phyloP scores from a whole-genome alignment of 2,888 invertebrate species.

The Campoplex capitator region DNA sequence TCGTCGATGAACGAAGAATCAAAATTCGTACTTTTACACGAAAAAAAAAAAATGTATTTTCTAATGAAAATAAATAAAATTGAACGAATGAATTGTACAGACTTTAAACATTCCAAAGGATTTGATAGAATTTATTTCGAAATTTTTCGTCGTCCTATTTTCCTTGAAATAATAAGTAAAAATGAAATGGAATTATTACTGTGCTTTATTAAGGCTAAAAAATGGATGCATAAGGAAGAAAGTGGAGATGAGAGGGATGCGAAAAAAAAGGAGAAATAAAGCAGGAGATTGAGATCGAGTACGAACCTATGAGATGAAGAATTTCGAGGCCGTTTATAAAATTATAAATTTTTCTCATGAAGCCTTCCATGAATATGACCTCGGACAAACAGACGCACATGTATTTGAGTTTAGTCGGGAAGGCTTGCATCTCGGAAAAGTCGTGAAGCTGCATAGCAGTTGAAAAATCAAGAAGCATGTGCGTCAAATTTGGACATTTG shows the following conservation, averaged over 20 bases:
- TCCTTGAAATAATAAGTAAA: too few relatives aligned
- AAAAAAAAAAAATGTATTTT: too few relatives aligned
- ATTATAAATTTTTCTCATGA: conserved; percentile 99
- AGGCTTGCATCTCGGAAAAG: conserved; percentile 99
- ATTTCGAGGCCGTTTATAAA: conserved; percentile 99
- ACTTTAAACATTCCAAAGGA: too few relatives aligned
- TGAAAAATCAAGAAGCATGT: conserved; percentile 98
- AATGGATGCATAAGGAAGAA: too few relatives aligned
- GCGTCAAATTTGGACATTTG: conserved; percentile 97
- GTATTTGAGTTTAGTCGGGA: conserved; percentile 98
- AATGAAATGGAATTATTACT: too few relatives aligned
- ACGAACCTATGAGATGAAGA: conserved; percentile 95
- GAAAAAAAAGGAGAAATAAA: background rate
- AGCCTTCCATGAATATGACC: conserved; percentile 99
- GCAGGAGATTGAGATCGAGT: conserved; percentile 6
- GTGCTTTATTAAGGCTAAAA: too few relatives aligned
- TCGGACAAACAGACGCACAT: conserved; percentile 99
- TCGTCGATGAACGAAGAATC: too few relatives aligned
- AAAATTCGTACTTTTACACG: too few relatives aligned
- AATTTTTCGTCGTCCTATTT: background rate
- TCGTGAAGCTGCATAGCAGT: conserved; percentile 99
- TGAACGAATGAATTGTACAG: too few relatives aligned
- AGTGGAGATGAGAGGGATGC: too few relatives aligned
- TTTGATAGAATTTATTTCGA: background rate
- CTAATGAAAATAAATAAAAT: too few relatives aligned